Conservation (phyloP, 2,113 vertebrate species). For the Coreoperca whiteheadi region DNA sequence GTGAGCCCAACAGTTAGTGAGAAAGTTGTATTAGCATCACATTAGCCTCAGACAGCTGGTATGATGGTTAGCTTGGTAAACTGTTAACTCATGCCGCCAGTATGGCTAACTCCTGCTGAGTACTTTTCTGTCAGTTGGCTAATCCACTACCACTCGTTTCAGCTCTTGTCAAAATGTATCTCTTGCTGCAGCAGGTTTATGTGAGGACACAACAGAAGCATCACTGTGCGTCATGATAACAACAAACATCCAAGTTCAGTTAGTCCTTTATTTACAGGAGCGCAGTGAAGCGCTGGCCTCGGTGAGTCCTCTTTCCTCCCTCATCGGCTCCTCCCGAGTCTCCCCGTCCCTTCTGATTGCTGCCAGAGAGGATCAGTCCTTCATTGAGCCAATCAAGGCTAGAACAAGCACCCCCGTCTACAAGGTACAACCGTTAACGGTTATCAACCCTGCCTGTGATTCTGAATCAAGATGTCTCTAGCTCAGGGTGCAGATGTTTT, state of each 20-base stretch:
- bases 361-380: conserved; percentile 87
- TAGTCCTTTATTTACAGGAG: conserved; percentile 64
- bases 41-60: too few relatives aligned
- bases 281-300: conserved; percentile 66
- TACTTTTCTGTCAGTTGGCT: neutral
- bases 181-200: neutral
- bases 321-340: conserved; percentile 67
- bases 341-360: conserved; percentile 86
- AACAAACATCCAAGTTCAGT: neutral
- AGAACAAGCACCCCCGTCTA: conserved; percentile 83
- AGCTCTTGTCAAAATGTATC: neutral
- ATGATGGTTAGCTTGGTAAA: too few relatives aligned
- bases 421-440: conserved; percentile 79
- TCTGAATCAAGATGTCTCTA: neutral
- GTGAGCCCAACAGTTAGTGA: too few relatives aligned
- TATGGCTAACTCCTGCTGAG: neutral
- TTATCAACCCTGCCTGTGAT: conserved; percentile 1
- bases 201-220: neutral
- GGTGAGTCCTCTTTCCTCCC: conserved; percentile 63
- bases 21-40: too few relatives aligned
- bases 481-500: neutral
- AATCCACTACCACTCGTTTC: neutral
- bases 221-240: neutral
- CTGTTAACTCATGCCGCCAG: neutral
- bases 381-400: conserved; percentile 78